Conservation (phyloP, 2,113 vertebrate species). For the Lutjanus erythropterus region DNA sequence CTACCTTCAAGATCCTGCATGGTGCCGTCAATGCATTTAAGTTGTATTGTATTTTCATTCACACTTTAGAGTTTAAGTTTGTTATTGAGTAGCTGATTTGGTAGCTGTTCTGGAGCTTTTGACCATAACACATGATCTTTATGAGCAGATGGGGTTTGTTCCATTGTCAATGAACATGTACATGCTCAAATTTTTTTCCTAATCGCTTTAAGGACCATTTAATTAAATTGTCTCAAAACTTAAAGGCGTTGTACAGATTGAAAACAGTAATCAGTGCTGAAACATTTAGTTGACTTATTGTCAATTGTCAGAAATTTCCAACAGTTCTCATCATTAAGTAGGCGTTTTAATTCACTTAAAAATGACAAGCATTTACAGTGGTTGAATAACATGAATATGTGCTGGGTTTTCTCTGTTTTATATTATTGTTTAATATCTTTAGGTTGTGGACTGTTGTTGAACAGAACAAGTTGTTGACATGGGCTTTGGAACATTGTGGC, state of each 20-base stretch:
- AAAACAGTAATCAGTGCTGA: neutral
- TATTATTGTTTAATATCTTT: neutral
- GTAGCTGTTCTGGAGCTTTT: neutral
- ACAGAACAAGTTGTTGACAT: neutral
- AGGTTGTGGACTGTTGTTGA: neutral
- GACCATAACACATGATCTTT: neutral
- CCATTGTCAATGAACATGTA: neutral
- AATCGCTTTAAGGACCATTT: neutral
- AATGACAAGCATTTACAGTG: too few species aligned
- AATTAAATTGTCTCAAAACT: neutral
- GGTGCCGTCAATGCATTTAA: neutral
- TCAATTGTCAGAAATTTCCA: neutral
- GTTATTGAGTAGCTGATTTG: neutral
- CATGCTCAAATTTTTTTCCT: neutral
- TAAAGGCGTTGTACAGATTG: neutral
- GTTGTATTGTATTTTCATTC: neutral
- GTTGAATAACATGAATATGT: neutral
- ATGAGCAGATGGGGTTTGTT: neutral
- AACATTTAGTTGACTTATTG: neutral
- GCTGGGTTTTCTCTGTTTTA: neutral
- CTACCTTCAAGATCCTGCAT: conserved; percentile 1
- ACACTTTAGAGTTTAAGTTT: neutral
- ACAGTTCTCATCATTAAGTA: neutral
- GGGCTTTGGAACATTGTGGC: neutral
- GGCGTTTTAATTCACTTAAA: neutral